Conservation (phyloP, 1,140 invertebrate species). For the Temnothorax curvispinosus region DNA sequence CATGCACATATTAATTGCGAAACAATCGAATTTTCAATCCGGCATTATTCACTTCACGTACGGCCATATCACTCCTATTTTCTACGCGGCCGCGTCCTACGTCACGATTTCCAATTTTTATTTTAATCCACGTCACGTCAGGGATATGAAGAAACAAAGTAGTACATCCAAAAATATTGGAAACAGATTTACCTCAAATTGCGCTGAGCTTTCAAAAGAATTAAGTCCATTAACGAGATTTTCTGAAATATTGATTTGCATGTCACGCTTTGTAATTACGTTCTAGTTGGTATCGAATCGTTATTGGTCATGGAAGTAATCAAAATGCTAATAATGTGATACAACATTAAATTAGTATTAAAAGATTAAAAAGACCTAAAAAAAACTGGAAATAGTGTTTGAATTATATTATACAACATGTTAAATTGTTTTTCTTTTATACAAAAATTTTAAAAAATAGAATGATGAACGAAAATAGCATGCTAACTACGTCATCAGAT, state of each 20-base stretch:
- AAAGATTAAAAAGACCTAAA: not conserved
- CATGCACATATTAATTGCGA: conserved; percentile 17
- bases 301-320: too few relatives aligned
- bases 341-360: not conserved
- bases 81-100: conserved; percentile 20
- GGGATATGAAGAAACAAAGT: conserved; percentile 7
- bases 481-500: not conserved
- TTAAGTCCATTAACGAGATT: conserved; percentile 7
- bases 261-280: not conserved
- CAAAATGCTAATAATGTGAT: not conserved
- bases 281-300: not conserved
- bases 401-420: too few relatives aligned
- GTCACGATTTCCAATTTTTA: conserved; percentile 40
- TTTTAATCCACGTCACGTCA: conserved; percentile 14
- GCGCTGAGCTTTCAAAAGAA: not conserved
- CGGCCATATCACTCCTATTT: conserved; percentile 25
- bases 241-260: not conserved
- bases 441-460: not conserved
- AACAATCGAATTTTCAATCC: conserved; percentile 57
- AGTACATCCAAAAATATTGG: conserved; percentile 5
- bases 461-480: not conserved
- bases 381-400: too few relatives aligned
- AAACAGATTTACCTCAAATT: conserved; percentile 30
- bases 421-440: not conserved
- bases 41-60: conserved; percentile 49